Evolutionary conservation across 2,113 vertebrate species (phyloP), one percentile per base, ranked within the genome.

Genomic region (Chlorodrepanis virens): DNA sequence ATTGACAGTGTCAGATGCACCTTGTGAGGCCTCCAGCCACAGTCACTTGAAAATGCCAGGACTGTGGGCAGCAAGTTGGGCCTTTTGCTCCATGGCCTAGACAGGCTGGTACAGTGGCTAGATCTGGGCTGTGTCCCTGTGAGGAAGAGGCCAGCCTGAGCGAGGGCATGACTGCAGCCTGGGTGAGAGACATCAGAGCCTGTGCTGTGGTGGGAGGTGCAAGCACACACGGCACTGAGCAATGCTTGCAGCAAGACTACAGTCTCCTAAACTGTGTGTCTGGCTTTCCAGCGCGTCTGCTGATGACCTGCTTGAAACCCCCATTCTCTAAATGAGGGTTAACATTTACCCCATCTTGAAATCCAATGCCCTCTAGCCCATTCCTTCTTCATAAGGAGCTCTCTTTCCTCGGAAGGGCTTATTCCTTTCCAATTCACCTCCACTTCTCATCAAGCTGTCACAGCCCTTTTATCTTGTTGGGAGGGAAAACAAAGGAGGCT

Each of bases 191-290:
- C 44, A 63, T 67, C 28, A 11, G 12, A 63, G 39, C 13, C 16
- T 53, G 28, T 20, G 35, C 44, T 65, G 40, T 33, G n/a, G 14
- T 6, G 27, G 19, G 16, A 61, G 1, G 2, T 35, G 27, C 21
- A 29, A n/a, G 19, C 21, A 33, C 27, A 6, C 11, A 21, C 0
- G 3, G 17, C 39, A 11, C 33, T 13, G 25, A 2, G 0, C 45
- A 40, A 1, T 20, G 23, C 49, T 42, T 42, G 22, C 5, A 71
- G 37, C 17, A 57, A 76, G 14, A 16, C 37, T 53, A 3, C 44
- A 37, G 31, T 27, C 53, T 28, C 64, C 40, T 56, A 10, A 74
- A 39, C 4, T n/a, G 13, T 6, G 5, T 75, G 3, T 47, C 27
- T 81, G 56, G 54, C 39, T 64, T 64, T 33, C 29, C 45, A 63